Percentiles rank a stretch among this genome's conserved stretches.
phyloP scores from a whole-genome alignment of 2,888 invertebrate genomes.

The Linnaemya vulpina region DNA sequence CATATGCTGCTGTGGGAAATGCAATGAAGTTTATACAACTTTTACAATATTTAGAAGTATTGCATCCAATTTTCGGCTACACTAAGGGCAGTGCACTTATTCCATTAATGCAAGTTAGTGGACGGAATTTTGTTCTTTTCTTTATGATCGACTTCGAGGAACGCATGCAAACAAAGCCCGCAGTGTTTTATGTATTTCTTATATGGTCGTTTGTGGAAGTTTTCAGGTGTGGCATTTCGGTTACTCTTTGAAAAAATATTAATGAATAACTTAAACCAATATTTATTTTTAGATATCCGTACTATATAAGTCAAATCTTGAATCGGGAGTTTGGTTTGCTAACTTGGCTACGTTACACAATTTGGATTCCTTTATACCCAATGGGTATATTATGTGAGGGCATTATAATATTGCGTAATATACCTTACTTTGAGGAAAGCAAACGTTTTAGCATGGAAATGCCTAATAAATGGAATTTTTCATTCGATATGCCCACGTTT shows the following conservation, averaged over 20 bases:
- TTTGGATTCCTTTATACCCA: constrained; percentile 97
- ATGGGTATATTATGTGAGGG: constrained; percentile 94
- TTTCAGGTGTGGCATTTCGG: constrained; percentile 85
- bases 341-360: constrained; percentile 96
- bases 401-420: constrained; percentile 90
- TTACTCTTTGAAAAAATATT: not conserved
- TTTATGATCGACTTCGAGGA: constrained; percentile 92
- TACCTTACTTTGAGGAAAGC: constrained; percentile 95
- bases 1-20: constrained; percentile 89
- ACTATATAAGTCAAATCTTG: constrained; percentile 92
- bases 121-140: constrained; percentile 91
- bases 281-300: constrained; percentile 91
- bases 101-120: constrained; percentile 91
- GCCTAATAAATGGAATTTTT: constrained; percentile 93
- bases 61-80: constrained; percentile 95
- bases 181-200: constrained; percentile 93
- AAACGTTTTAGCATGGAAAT: constrained; percentile 88
- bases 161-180: constrained; percentile 93
- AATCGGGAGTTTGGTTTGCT: constrained; percentile 89
- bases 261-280: not conserved
- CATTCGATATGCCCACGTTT: constrained; percentile 92
- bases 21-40: constrained; percentile 92
- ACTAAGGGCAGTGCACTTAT: constrained; percentile 90
- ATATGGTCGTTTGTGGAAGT: constrained; percentile 93
- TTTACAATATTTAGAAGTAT: constrained; percentile 92